Evolutionary conservation across 2,113 vertebrate species (phyloP).

Genomic region (Onychostruthus taczanowskii): DNA sequence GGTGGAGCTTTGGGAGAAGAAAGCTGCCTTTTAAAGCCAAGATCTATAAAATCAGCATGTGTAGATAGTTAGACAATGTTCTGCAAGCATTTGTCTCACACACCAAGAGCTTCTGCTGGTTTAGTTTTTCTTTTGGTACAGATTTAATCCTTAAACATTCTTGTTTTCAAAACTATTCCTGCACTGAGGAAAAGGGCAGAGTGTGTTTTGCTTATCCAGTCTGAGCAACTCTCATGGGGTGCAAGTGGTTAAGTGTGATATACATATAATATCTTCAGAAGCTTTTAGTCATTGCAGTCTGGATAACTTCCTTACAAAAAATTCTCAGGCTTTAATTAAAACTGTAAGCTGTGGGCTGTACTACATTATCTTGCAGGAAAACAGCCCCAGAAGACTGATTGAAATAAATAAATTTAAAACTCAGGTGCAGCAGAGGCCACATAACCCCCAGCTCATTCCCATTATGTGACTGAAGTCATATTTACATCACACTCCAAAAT

Average conservation of each 20-base stretch:
- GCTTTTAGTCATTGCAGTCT: not conserved
- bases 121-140: not conserved
- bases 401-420: not conserved
- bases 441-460: not conserved
- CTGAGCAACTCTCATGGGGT: not conserved
- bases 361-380: not conserved
- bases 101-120: not conserved
- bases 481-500: not conserved
- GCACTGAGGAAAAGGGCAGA: not conserved
- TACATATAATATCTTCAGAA: not conserved
- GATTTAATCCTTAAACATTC: not conserved
- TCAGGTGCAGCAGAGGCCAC: not conserved
- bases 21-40: slow-evolving; percentile 23
- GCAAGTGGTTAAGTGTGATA: not conserved
- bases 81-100: not conserved
- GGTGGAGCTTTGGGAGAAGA: not conserved
- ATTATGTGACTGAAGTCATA: not conserved
- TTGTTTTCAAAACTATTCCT: not conserved
- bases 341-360: not conserved
- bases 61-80: not conserved
- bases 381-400: not conserved
- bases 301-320: not conserved
- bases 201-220: not conserved
- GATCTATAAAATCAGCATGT: slow-evolving; percentile 28
- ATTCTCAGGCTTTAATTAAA: not conserved